Evolutionary conservation across 2,888 invertebrate genomes (phyloP).

Genomic region (Noctua pronuba): DNA sequence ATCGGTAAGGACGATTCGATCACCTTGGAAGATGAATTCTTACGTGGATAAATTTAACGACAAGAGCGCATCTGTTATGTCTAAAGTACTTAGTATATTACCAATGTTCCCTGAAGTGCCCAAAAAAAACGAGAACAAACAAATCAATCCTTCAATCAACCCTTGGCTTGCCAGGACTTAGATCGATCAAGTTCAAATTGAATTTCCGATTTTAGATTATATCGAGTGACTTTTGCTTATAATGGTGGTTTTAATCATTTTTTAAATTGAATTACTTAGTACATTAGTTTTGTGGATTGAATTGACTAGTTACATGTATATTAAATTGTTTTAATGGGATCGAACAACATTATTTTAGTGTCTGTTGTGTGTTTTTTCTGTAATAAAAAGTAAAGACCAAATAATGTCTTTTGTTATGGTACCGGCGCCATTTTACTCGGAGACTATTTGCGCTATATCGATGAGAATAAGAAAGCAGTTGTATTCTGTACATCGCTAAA

Average conservation of each 20-base stretch:
- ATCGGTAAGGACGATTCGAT: slow-evolving; percentile 71
- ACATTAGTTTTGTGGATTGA: slow-evolving; percentile 33
- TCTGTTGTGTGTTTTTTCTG: slow-evolving; percentile 25
- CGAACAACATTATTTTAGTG: slow-evolving; percentile 11
- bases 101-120: slow-evolving; percentile 79
- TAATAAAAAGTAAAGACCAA: slow-evolving; percentile 39
- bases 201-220: slow-evolving; percentile 7
- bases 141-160: neutral
- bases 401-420: neutral
- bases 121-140: slow-evolving; percentile 16
- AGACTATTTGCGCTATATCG: neutral
- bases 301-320: slow-evolving; percentile 39
- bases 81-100: slow-evolving; percentile 73
- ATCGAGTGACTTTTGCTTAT: slow-evolving; percentile 9
- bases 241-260: slow-evolving; percentile 15
- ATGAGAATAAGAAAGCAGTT: neutral
- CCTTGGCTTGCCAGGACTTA: slow-evolving; percentile 14
- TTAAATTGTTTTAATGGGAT: slow-evolving; percentile 20
- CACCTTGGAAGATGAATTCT: slow-evolving; percentile 71
- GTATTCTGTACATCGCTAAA: neutral
- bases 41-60: slow-evolving; percentile 71
- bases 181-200: slow-evolving; percentile 2
- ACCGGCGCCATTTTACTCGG: neutral
- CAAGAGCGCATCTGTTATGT: slow-evolving; percentile 65
- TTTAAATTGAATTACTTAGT: slow-evolving; percentile 32